These are phyloP conservation scores for Drosophila busckii DNA, from an alignment of 1,140 invertebrate genomes.

Conservation along the genomic window DNA sequence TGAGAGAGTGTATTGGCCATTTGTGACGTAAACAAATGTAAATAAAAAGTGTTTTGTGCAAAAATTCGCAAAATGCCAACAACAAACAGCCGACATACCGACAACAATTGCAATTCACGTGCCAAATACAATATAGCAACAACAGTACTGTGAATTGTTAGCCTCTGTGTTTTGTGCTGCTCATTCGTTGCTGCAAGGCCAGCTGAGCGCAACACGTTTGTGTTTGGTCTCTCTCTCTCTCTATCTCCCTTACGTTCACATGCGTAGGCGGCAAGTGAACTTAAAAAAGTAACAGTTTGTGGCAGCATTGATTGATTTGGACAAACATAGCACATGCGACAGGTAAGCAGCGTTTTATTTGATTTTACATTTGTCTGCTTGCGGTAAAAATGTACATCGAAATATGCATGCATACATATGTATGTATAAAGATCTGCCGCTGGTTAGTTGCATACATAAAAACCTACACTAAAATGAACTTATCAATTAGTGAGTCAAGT, in stretches of 20 bases:
- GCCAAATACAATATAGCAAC: slow-evolving; percentile 34
- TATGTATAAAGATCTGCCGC: not conserved
- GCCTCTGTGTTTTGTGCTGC: slow-evolving; percentile 52
- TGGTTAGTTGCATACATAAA: no score
- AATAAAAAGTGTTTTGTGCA: slow-evolving; percentile 36
- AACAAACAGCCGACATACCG: slow-evolving; percentile 23
- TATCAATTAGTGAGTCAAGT: slow-evolving; percentile 48
- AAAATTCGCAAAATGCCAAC: slow-evolving; percentile 45
- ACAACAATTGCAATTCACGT: slow-evolving; percentile 45
- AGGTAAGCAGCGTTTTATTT: slow-evolving; percentile 20
- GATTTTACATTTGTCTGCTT: not conserved
- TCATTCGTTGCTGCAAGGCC: slow-evolving; percentile 55
- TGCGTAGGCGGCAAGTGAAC: slow-evolving; percentile 39
- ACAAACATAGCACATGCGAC: slow-evolving; percentile 34
- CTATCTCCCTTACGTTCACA: slow-evolving; percentile 14
- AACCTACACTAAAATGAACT: slow-evolving; percentile 49
- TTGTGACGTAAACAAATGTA: slow-evolving; percentile 70
- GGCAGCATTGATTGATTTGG: slow-evolving; percentile 27
- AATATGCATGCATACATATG: slow-evolving; percentile 1
- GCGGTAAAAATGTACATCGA: not conserved
- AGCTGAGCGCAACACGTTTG: slow-evolving; percentile 73
- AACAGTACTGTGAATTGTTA: slow-evolving; percentile 33
- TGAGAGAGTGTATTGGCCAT: slow-evolving; percentile 16
- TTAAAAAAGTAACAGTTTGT: not conserved
- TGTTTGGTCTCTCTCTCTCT: slow-evolving; percentile 31